Base-by-base conservation (phyloP, 2,797 vertebrate species). In the Alosa sapidissima region DNA sequence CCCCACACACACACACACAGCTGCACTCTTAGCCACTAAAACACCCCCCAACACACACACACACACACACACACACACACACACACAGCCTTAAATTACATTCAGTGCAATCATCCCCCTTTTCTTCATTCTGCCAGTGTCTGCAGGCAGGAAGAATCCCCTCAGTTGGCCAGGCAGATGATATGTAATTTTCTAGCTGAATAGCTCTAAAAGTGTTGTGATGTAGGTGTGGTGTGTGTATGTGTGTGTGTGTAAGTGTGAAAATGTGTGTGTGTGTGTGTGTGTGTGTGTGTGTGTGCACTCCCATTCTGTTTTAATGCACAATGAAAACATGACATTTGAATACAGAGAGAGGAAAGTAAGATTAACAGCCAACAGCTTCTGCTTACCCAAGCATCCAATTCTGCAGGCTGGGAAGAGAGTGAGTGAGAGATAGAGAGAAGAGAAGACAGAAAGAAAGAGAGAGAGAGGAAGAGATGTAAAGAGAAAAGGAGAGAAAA, bases 151-250 rank as follows among this genome's bases (percentile, higher is more conserved):
- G 78, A 82, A 92, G 92, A 94, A 94, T 94, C 93, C 93, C 93
- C 91, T 95, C 93, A 91, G 92, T 93, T 91, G 91, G 94, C 90
- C 90, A 91, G 92, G 91, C 92, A 94, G 94, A 95, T 94, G 94
- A 97, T 96, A 95, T 96, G 95, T 95, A 97, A 96, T 97, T 97
- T 98, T 97, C 96, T 96, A 96, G 95, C 93, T 96, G 96, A 97
- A 96, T 96, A 97, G 94, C 95, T 96, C 96, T 95, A 91, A 96
- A 96, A 97, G 95, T 95, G 95, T 95, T 96, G 96, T 94, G 95
- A 93, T 94, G 92, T 93, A 93, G 92, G 94, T 91, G 90, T 89
- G 89, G 89, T 93, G 94, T 36, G 65, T 72, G 60, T 65, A 19
- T 65, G 60, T 65, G 48, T 47, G 78, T 47, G 41, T 81, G 81